These are phyloP conservation scores for Luffia ferchaultella DNA, from an alignment of 2,888 invertebrate species.

Conservation along the genomic window DNA sequence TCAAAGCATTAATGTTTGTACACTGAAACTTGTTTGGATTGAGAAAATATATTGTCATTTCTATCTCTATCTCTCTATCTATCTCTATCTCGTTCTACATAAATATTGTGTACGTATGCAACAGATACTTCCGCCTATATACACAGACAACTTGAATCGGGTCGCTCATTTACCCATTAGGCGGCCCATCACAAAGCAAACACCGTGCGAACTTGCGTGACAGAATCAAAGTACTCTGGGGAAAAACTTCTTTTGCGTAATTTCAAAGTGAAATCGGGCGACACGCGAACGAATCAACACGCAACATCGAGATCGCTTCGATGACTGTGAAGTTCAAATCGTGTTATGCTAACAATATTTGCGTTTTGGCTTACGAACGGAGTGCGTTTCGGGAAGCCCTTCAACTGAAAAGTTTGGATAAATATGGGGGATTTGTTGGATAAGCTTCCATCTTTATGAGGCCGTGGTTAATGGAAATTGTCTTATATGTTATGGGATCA, in stretches of 20 bases:
- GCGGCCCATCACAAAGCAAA: background rate
- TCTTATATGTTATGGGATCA: too few relatives aligned
- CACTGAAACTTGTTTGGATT: too few relatives aligned
- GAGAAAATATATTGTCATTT: too few relatives aligned
- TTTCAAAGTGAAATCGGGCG: background rate
- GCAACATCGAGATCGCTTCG: background rate
- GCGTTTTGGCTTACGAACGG: background rate
- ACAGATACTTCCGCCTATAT: too few relatives aligned
- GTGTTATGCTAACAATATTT: background rate
- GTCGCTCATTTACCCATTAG: too few relatives aligned
- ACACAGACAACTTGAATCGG: too few relatives aligned
- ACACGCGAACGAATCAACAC: background rate
- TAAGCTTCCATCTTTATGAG: too few relatives aligned
- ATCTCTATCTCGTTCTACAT: too few relatives aligned
- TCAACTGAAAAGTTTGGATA: background rate
- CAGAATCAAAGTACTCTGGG: background rate
- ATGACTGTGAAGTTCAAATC: background rate
- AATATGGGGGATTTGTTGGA: background rate
- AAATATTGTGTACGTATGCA: too few relatives aligned
- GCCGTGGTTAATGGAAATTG: too few relatives aligned
- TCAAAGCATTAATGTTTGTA: too few relatives aligned
- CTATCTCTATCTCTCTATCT: too few relatives aligned
- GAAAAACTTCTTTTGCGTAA: background rate
- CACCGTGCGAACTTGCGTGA: background rate
- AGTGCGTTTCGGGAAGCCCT: background rate